Base-by-base conservation (phyloP, 2,113 vertebrate species). In the Vulpes vulpes region DNA sequence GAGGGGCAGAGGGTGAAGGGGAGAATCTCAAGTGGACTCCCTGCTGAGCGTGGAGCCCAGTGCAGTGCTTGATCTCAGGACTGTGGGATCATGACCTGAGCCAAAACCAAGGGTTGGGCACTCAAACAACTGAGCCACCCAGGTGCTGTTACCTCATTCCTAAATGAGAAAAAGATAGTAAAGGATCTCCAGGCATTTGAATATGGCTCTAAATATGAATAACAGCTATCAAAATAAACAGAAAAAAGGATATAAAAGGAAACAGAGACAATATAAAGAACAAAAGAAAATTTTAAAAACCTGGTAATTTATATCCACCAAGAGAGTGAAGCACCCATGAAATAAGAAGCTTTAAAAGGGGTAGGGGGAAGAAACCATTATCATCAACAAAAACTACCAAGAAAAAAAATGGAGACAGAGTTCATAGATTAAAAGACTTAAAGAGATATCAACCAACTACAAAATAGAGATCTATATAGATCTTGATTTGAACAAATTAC, bases 191-290 rank as follows among this genome's bases (percentile, higher is more conserved):
- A 94, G 12, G 59, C 30, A 96, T 81, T 91, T 94, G 65, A n/a
- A n/a, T n/a, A n/a, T n/a, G 76, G n/a, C 60, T 76, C 76, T 94
- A 93, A 95, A 86, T 1, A 74, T 67, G 38, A 96, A 83, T 94
- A 95, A 69, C 7, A 85, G 55, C 49, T 90, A 95, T 59, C 1
- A 92, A 90, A 76, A 85, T 65, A 53, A 97, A 43, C 8, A 86
- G 11, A 67, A 80, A 94, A 87, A 84, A 81, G 25, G 35, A 14
- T 76, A 90, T 80, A 81, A 60, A 43, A 38, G n/a, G 87, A 82
- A 67, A 78, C 5, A 74, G 35, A 78, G 20, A 85, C 17, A 85
- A 94, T 76, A 25, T 79, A 53, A 85, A 55, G 17, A 94, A 59
- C 12, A 96, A 17, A 93, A 91, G 8, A 88, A 92, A 92, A 93